phyloP scores from a whole-genome alignment of 2,113 vertebrate species.

The Pachyramphus minor region DNA sequence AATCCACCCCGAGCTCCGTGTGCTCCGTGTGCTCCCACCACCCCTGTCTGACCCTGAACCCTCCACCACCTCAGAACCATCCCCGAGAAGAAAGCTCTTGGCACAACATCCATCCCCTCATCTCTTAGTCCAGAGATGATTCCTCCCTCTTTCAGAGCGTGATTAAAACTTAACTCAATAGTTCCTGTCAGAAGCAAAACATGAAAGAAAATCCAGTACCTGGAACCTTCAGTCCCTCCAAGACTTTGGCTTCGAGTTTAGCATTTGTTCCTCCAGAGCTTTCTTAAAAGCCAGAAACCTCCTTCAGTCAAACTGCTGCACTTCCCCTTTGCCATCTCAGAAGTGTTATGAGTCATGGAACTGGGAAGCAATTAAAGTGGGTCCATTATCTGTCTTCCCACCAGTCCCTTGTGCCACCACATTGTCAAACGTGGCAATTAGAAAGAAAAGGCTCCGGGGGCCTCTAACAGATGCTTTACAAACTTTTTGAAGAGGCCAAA shows the following conservation, averaged over 20 bases:
- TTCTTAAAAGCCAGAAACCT: conserved; percentile 44
- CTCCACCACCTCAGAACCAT: not conserved
- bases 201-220: not conserved
- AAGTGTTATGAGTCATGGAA: conserved; percentile 53
- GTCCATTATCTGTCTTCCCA: conserved; percentile 54
- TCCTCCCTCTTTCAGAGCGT: not conserved
- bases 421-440: conserved; percentile 62
- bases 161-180: not conserved
- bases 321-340: conserved; percentile 42
- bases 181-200: not conserved
- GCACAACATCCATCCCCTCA: not conserved
- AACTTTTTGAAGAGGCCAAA: conserved; percentile 51
- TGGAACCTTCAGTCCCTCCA: not conserved
- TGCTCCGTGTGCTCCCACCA: not conserved
- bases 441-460: conserved; percentile 59
- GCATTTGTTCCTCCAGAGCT: conserved; percentile 16
- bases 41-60: rapidly evolving
- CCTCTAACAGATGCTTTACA: conserved; percentile 46
- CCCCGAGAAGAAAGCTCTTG: not conserved
- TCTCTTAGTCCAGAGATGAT: not conserved
- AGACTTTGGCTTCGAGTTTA: conserved; percentile 1
- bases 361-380: conserved; percentile 65
- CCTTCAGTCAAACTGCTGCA: not conserved
- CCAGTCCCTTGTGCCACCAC: not conserved
- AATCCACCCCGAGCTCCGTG: rapidly evolving